A percentile compares a stretch with the other conserved stretches of the same genome.
phyloP scores from a whole-genome alignment of 2,888 invertebrate species.

The Melinopterus prodromus region DNA sequence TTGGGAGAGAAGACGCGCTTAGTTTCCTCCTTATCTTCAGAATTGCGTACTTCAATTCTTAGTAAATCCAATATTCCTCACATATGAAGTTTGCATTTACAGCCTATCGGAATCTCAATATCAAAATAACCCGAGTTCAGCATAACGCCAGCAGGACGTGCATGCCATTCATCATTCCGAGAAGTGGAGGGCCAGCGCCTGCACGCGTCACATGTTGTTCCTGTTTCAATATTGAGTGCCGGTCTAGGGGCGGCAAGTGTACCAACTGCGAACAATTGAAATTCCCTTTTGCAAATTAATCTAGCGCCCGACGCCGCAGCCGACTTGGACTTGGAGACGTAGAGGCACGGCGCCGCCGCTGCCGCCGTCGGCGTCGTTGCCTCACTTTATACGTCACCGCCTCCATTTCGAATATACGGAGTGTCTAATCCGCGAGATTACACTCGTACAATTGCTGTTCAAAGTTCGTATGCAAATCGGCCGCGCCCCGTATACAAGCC shows the following conservation, averaged over 20 bases:
- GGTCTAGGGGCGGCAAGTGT: conserved; percentile 13
- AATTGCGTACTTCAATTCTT: not conserved
- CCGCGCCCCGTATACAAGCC: conserved; percentile 4
- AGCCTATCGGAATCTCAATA: not conserved
- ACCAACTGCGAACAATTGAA: conserved; percentile 20
- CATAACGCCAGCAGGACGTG: conserved; percentile 13
- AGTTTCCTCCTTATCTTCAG: not conserved
- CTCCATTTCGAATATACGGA: conserved; percentile 6
- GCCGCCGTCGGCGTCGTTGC: conserved; percentile 7
- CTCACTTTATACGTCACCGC: not conserved
- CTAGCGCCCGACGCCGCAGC: not conserved
- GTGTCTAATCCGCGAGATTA: conserved; percentile 41
- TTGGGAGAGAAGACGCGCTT: too few species aligned
- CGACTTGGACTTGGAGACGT: not conserved
- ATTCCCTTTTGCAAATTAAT: conserved; percentile 19
- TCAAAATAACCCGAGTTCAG: not conserved
- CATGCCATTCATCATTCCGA: conserved; percentile 15
- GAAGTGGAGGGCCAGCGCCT: conserved; percentile 16
- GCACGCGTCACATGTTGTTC: conserved; percentile 18
- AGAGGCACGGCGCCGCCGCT: not conserved
- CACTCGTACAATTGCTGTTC: conserved; percentile 38
- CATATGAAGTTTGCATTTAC: not conserved
- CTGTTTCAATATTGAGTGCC: conserved; percentile 22
- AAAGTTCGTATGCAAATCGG: conserved; percentile 31
- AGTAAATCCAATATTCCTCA: not conserved